phyloP scores from a whole-genome alignment of 1,140 invertebrate genomes.

The Caenorhabditis latens region DNA sequence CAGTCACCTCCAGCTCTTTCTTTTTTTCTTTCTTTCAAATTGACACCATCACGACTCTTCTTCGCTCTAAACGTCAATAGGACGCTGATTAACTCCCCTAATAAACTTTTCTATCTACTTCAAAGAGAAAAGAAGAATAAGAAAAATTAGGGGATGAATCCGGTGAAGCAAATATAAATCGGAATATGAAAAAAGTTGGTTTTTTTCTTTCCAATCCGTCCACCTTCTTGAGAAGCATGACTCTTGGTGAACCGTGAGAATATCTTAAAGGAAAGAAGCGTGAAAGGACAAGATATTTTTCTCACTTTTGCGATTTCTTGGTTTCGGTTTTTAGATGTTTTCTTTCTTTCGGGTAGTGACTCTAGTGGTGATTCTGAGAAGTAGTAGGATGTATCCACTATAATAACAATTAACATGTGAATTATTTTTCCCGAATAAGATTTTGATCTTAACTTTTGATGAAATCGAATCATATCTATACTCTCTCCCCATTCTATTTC shows the following conservation, averaged over 20 bases:
- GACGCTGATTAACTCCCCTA: not conserved
- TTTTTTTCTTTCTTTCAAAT: no score
- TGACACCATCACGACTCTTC: not conserved
- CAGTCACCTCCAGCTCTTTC: no score
- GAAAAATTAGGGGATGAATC: not conserved
- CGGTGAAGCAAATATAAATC: constrained; percentile 11
- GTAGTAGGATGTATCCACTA: no score
- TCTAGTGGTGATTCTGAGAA: no score
- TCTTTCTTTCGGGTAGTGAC: not conserved
- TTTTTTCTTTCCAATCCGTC: not conserved
- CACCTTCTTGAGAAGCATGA: not conserved
- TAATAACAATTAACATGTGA: no score
- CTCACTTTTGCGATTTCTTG: not conserved
- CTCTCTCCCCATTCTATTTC: not conserved
- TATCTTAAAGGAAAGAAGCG: not conserved
- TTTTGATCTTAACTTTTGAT: not conserved
- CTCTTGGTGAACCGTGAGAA: constrained; percentile 28
- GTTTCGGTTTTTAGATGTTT: not conserved
- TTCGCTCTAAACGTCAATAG: not conserved
- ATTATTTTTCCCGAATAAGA: no score
- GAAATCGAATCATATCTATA: not conserved
- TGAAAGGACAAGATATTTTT: not conserved
- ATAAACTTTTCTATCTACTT: not conserved
- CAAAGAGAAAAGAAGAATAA: not conserved
- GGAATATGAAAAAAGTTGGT: not conserved